Percentiles rank a stretch among this genome's conserved stretches.
These are phyloP conservation scores for Blastomussa wellsi DNA, from an alignment of 92 coral and sea anemone species.

Conservation along the genomic window DNA sequence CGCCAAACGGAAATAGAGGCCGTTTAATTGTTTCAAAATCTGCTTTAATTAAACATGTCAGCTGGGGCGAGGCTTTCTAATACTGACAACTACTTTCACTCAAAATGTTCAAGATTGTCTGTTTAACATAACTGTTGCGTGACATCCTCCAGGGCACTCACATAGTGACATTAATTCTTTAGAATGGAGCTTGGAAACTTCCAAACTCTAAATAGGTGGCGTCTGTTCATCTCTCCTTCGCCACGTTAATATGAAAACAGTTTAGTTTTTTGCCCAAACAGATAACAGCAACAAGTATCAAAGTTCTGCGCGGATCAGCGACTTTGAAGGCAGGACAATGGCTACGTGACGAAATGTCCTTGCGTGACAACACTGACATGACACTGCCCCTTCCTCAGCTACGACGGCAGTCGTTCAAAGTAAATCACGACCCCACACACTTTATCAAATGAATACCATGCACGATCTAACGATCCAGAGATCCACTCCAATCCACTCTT, in stretches of 20 bases:
- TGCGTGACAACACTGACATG: neutral
- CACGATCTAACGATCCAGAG: neutral
- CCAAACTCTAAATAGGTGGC: neutral
- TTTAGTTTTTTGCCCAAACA: neutral
- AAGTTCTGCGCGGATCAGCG: neutral
- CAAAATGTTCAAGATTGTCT: neutral
- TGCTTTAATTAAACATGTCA: slow-evolving; percentile 26
- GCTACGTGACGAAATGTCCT: slow-evolving; percentile 1
- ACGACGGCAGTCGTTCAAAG: neutral
- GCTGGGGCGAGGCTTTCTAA: neutral
- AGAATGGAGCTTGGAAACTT: neutral
- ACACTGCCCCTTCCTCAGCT: neutral
- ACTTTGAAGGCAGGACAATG: neutral
- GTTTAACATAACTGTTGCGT: neutral
- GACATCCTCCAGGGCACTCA: neutral
- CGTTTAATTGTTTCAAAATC: slow-evolving; percentile 48
- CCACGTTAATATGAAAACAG: slow-evolving; percentile 1
- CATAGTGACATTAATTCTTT: neutral
- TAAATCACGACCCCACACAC: neutral
- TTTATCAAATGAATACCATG: slow-evolving; percentile 1
- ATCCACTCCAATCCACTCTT: neutral
- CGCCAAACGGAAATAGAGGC: slow-evolving; percentile 28
- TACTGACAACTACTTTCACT: neutral
- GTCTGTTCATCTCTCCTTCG: neutral
- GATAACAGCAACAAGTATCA: neutral